These are phyloP conservation scores for Seriola rivoliana DNA, from an alignment of 2,113 vertebrate species.

Conservation along the genomic window DNA sequence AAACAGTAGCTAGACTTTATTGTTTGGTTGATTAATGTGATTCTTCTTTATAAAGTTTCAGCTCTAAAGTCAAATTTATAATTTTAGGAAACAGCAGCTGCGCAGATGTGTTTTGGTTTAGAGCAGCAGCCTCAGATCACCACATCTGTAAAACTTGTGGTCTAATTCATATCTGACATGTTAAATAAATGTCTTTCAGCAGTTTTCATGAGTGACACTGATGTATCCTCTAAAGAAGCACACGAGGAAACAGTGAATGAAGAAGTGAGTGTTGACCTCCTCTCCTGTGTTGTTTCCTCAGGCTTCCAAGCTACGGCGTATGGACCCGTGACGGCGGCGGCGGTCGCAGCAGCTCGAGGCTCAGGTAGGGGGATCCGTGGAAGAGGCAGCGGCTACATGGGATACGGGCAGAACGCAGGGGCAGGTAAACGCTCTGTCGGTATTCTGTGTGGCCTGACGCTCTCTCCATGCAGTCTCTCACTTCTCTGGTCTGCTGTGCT, in stretches of 20 bases:
- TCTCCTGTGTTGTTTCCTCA: slow-evolving; percentile 58
- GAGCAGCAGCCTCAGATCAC: no score
- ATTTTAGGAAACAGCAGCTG: no score
- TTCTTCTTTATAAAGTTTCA: no score
- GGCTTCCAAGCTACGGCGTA: slow-evolving; percentile 91
- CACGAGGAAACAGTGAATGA: background rate
- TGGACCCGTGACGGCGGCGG: slow-evolving; percentile 89
- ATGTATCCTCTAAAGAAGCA: no score
- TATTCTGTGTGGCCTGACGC: slow-evolving; percentile 82
- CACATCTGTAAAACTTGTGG: no score
- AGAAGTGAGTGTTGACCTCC: background rate
- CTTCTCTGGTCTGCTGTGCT: background rate
- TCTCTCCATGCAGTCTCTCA: slow-evolving; percentile 26
- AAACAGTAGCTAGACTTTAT: no score
- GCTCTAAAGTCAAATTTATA: no score
- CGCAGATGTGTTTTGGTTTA: no score
- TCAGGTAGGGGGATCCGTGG: slow-evolving; percentile 92
- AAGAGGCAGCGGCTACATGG: slow-evolving; percentile 82
- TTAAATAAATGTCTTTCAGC: no score
- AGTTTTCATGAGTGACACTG: no score
- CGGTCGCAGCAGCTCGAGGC: slow-evolving; percentile 90
- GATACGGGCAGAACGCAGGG: slow-evolving; percentile 61
- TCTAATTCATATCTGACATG: no score
- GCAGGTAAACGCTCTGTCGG: slow-evolving; percentile 89
- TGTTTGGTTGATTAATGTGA: no score